Conservation (phyloP, 1,140 invertebrate genomes). For the Penaeus vannamei region DNA sequence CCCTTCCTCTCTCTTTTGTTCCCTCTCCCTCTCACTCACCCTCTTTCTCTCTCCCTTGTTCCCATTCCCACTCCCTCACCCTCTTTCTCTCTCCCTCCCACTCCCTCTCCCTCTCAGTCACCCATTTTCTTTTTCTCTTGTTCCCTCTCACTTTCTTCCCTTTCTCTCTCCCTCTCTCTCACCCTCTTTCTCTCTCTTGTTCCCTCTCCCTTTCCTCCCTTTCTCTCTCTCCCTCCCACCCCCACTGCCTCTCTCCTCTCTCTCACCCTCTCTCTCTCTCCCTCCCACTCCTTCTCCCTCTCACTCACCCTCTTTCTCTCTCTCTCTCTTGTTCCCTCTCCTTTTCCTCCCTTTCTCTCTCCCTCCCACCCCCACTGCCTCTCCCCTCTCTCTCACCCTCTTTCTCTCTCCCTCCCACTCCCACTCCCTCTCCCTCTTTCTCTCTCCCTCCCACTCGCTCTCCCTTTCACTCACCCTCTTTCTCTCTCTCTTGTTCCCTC, state of each 20-base stretch:
- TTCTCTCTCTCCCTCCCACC: too few relatives aligned
- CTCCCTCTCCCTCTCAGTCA: neutral
- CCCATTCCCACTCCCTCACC: too few relatives aligned
- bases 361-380: too few relatives aligned
- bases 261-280: neutral
- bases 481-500: too few relatives aligned
- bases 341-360: neutral
- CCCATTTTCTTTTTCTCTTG: too few relatives aligned
- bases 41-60: too few relatives aligned
- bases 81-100: neutral
- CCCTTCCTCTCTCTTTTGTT: too few relatives aligned
- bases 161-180: neutral
- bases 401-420: conserved; percentile 66
- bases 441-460: too few relatives aligned
- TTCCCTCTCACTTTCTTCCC: too few relatives aligned
- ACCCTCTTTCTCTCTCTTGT: neutral
- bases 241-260: too few relatives aligned
- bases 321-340: neutral
- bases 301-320: neutral
- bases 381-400: neutral
- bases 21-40: too few relatives aligned
- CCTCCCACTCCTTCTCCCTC: neutral
- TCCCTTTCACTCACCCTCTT: too few relatives aligned
- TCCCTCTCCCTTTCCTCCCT: neutral
- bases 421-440: neutral